phyloP scores from a whole-genome alignment of 1,140 invertebrate species.

The Piezodorus guildinii region DNA sequence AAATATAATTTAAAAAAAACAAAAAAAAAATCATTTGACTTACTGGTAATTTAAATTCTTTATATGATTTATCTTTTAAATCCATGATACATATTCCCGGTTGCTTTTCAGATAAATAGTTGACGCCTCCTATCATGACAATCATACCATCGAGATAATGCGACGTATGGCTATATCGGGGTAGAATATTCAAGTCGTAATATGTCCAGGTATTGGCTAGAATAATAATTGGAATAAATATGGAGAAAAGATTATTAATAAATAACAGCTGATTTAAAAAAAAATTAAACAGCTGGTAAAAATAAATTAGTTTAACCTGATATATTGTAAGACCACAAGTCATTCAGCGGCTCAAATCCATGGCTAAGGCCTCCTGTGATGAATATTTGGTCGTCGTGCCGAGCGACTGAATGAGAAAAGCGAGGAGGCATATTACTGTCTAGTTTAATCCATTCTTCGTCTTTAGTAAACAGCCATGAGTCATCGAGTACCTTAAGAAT shows the following conservation, averaged over 20 bases:
- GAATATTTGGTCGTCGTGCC: conserved; percentile 30
- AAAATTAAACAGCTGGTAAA: too few species aligned
- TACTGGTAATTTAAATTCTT: conserved; percentile 36
- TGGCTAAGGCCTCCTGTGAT: conserved; percentile 35
- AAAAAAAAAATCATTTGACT: conserved; percentile 20
- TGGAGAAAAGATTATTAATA: too few species aligned
- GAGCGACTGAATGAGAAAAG: conserved; percentile 33
- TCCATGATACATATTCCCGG: conserved; percentile 36
- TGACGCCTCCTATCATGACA: conserved; percentile 32
- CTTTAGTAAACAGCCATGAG: conserved; percentile 7
- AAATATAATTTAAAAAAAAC: neutral
- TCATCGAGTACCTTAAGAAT: conserved; percentile 18
- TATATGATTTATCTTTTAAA: conserved; percentile 29
- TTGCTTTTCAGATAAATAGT: conserved; percentile 31
- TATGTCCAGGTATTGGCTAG: too few species aligned
- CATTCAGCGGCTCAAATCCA: conserved; percentile 30
- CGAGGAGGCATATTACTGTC: conserved; percentile 24
- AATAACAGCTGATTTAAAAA: too few species aligned
- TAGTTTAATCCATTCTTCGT: neutral
- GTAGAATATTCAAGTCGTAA: conserved; percentile 13
- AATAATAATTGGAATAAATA: too few species aligned
- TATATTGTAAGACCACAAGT: conserved; percentile 29
- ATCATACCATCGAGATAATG: conserved; percentile 32
- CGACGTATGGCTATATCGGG: conserved; percentile 34
- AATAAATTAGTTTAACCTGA: neutral